These are phyloP conservation scores for Acanthurus tractus DNA, from an alignment of 2,797 vertebrate species.

Conservation along the genomic window DNA sequence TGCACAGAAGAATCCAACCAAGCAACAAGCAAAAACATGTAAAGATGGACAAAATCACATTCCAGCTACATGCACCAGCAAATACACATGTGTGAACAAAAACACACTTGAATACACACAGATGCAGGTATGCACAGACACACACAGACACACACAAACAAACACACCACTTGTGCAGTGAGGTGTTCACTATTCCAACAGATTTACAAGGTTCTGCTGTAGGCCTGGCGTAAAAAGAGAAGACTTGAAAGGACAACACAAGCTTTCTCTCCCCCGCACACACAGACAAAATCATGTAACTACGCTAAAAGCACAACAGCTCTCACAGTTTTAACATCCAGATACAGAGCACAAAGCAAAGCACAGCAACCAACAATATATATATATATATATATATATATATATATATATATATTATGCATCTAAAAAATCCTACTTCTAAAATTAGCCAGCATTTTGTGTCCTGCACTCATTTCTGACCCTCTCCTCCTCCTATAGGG, in stretches of 20 bases:
- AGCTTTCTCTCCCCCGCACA: neutral
- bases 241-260: slow-evolving; percentile 46
- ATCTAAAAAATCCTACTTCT: too few species aligned
- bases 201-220: slow-evolving; percentile 62
- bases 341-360: neutral
- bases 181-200: slow-evolving; percentile 45
- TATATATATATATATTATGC: too few species aligned
- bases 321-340: slow-evolving; percentile 16
- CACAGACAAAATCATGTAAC: neutral
- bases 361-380: too few species aligned
- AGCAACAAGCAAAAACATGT: slow-evolving; percentile 41
- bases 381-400: too few species aligned
- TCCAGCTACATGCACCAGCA: slow-evolving; percentile 48
- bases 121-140: slow-evolving; percentile 28
- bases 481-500: too few species aligned
- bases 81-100: slow-evolving; percentile 54
- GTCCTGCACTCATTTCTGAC: too few species aligned
- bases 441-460: too few species aligned
- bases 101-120: slow-evolving; percentile 50
- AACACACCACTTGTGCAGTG: slow-evolving; percentile 47
- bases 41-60: slow-evolving; percentile 39
- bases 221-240: slow-evolving; percentile 49
- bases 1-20: slow-evolving; percentile 8
- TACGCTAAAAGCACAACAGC: slow-evolving; percentile 29
- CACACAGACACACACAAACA: slow-evolving; percentile 33